Evolutionary conservation across 1,140 invertebrate species (phyloP).

Genomic region (Mercenaria mercenaria): DNA sequence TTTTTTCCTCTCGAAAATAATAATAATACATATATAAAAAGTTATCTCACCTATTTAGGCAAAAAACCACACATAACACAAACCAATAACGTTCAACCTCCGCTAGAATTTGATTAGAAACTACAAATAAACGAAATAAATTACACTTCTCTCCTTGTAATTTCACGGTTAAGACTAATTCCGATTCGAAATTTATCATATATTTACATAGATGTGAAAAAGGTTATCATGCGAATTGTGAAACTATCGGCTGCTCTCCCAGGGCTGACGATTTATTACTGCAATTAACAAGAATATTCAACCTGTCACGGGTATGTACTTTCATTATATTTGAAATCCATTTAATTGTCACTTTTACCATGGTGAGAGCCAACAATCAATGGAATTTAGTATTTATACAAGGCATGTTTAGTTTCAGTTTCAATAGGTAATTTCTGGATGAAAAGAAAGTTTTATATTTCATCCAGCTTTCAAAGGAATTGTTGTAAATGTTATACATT

Average conservation of each 20-base stretch:
- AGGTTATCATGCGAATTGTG: constrained; percentile 11
- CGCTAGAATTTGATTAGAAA: too few relatives aligned
- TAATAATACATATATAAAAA: too few relatives aligned
- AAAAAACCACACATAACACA: too few relatives aligned
- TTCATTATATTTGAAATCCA: constrained; percentile 4
- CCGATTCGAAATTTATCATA: background rate
- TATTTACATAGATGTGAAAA: constrained; percentile 35
- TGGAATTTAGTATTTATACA: constrained; percentile 2
- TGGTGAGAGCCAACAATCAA: constrained; percentile 13
- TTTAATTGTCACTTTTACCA: constrained; percentile 41
- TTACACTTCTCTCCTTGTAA: background rate
- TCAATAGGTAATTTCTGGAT: background rate
- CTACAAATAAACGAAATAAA: too few relatives aligned
- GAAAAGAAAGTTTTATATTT: constrained; percentile 8
- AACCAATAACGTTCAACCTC: too few relatives aligned
- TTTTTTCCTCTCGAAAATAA: too few relatives aligned
- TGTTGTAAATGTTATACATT: background rate
- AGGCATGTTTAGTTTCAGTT: background rate
- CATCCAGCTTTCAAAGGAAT: background rate
- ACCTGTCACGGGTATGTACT: background rate
- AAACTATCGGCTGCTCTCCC: background rate
- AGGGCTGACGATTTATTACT: background rate
- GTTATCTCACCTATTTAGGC: too few relatives aligned
- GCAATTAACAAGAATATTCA: constrained; percentile 15
- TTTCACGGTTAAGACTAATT: background rate